These are phyloP conservation scores for Dynastes tityus DNA, from an alignment of 2,888 invertebrate species.

Conservation along the genomic window DNA sequence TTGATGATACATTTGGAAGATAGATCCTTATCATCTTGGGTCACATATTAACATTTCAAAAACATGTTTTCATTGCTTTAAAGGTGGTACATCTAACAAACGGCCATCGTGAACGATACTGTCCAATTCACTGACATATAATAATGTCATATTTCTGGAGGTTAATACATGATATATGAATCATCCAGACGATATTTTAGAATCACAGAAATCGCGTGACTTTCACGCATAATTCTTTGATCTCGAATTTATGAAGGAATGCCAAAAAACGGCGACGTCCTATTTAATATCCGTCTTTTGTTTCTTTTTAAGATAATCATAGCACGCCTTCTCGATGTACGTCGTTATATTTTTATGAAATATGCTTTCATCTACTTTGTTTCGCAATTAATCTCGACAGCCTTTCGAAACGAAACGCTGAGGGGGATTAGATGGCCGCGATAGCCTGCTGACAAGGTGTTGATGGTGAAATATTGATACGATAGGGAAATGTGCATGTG, in stretches of 20 bases:
- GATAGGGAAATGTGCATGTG: too few species aligned
- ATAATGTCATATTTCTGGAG: not conserved
- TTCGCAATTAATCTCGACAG: constrained; percentile 24
- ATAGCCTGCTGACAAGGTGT: not conserved
- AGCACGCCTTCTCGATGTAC: constrained; percentile 39
- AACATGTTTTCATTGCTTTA: too few species aligned
- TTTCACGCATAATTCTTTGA: constrained; percentile 31
- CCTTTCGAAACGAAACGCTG: constrained; percentile 1
- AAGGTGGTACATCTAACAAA: too few species aligned
- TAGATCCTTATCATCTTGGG: too few species aligned
- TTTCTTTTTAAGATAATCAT: constrained; percentile 13
- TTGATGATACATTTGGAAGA: too few species aligned
- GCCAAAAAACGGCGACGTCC: constrained; percentile 36
- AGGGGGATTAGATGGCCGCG: not conserved
- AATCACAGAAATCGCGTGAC: not conserved
- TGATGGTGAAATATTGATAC: constrained; percentile 7
- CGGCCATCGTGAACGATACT: too few species aligned
- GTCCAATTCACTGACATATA: not conserved
- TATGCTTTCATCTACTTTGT: constrained; percentile 43
- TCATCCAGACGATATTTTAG: not conserved
- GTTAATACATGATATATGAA: not conserved
- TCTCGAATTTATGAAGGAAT: constrained; percentile 29
- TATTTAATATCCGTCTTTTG: constrained; percentile 37
- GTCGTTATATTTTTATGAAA: constrained; percentile 27
- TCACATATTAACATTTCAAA: too few species aligned